phyloP scores from a whole-genome alignment of 2,797 vertebrate species.

The Mormyrus hasselquistii region DNA sequence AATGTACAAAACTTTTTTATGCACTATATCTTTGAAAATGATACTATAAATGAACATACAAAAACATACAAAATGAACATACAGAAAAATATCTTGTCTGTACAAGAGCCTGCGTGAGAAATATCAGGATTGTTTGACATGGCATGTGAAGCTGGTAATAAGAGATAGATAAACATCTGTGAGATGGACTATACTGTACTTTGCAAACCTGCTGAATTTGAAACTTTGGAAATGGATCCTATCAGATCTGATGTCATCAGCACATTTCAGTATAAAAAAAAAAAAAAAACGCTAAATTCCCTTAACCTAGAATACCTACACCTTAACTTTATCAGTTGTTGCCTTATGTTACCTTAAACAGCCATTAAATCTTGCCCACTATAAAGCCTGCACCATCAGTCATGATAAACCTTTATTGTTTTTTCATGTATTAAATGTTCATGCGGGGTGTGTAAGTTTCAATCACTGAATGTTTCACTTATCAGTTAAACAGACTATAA shows the following conservation, averaged over 20 bases:
- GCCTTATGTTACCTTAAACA: not conserved
- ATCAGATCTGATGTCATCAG: constrained; percentile 49
- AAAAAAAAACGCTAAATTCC: constrained; percentile 11
- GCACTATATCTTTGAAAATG: not conserved
- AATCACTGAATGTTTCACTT: not conserved
- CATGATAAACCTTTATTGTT: not conserved
- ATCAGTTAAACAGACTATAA: not conserved
- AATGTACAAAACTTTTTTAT: not conserved
- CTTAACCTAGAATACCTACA: not conserved
- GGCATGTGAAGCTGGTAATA: constrained; percentile 29
- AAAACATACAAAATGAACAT: not conserved
- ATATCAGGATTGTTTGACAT: constrained; percentile 4
- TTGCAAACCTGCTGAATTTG: constrained; percentile 61
- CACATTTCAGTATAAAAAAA: constrained; percentile 61
- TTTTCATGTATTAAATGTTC: not conserved
- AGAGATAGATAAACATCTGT: constrained; percentile 41
- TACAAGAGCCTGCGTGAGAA: constrained; percentile 34
- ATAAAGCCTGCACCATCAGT: not conserved
- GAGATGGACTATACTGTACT: constrained; percentile 36
- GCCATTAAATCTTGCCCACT: not conserved
- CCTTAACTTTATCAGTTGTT: not conserved
- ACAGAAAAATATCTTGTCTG: constrained; percentile 40
- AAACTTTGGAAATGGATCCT: constrained; percentile 54
- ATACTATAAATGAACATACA: not conserved
- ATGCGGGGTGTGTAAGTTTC: not conserved